Evolutionary conservation across 2,888 invertebrate species (phyloP), one percentile per base, ranked within the genome.

Genomic region (Idaea straminata): DNA sequence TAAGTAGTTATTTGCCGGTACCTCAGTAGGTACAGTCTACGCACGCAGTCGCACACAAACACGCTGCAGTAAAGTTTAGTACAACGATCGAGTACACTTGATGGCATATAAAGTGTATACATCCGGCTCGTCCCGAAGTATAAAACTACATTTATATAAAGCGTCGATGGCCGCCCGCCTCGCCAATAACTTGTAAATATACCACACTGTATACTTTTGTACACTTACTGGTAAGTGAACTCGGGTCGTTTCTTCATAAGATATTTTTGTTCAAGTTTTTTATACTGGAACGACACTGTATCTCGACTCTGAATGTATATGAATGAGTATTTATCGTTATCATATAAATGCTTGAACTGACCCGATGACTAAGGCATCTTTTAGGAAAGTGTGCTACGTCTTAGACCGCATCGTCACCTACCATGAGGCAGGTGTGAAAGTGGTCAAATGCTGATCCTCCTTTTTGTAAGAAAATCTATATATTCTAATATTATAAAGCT

Each of bases 111-210:
- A n/a, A 15, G 58, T 61, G 63, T 61, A 6, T 61, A 66, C 25
- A 5, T 35, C 62, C 13, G 57, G 25, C 16, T 57, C 64, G 69
- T 64, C 47, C 64, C 35, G 57, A 59, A 67, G 57, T 64, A 36
- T 35, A 34, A 67, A 67, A 71, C 62, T 69, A 67, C 63, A 68
- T 69, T 68, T 69, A 69, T 69, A 65, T 66, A 66, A 66, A 63
- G 63, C 47, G 47, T 47, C 47, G 66, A 69, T 62, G 67, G 65
- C 57, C 66, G 62, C 62, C 66, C 64, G 65, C 64, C 62, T 67
- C 59, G 64, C 69, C 74, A 74, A 75, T 74, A 78, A 72, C 77
- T 74, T 75, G 75, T 77, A 77, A 76, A 77, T 74, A 72, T 73
- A 69, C 67, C 72, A 47, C 47, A 47, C 47, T 69, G 70, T 62